Evolutionary conservation across 1,140 invertebrate genomes (phyloP).

Genomic region (Colletes latitarsis): DNA sequence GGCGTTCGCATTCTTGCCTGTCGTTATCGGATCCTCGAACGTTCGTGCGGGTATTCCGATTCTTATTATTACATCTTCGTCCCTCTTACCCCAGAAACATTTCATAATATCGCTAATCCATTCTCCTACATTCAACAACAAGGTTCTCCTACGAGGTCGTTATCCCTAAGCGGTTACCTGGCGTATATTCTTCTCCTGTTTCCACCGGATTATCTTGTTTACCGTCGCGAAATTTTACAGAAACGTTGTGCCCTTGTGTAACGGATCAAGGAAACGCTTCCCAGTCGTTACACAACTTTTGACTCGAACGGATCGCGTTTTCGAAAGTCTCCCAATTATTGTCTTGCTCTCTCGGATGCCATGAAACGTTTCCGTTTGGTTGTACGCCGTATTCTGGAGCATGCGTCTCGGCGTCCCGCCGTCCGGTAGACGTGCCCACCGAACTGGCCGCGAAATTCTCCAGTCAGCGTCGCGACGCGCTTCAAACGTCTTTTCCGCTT

Average conservation of each 20-base stretch:
- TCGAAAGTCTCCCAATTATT: neutral
- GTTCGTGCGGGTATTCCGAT: slow-evolving; percentile 11
- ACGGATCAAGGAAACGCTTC: neutral
- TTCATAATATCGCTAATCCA: neutral
- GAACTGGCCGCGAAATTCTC: slow-evolving; percentile 46
- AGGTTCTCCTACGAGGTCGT: no score
- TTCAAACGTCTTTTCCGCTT: slow-evolving; percentile 26
- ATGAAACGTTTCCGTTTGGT: neutral
- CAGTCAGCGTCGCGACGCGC: slow-evolving; percentile 64
- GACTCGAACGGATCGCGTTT: neutral
- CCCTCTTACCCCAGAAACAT: slow-evolving; percentile 1
- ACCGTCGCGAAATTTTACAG: no score
- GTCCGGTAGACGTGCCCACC: slow-evolving; percentile 29
- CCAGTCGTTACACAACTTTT: neutral
- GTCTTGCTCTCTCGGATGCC: neutral
- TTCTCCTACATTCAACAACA: neutral
- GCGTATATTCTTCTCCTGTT: no score
- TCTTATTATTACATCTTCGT: neutral
- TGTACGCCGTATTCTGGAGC: slow-evolving; percentile 20
- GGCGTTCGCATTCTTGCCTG: neutral
- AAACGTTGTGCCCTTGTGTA: no score
- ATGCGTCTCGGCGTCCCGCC: slow-evolving; percentile 49
- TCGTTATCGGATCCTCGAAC: slow-evolving; percentile 2
- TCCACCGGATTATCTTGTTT: no score
- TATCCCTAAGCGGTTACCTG: no score